Conservation (phyloP, 1,140 invertebrate genomes). For the Melipona quadrifasciata region DNA sequence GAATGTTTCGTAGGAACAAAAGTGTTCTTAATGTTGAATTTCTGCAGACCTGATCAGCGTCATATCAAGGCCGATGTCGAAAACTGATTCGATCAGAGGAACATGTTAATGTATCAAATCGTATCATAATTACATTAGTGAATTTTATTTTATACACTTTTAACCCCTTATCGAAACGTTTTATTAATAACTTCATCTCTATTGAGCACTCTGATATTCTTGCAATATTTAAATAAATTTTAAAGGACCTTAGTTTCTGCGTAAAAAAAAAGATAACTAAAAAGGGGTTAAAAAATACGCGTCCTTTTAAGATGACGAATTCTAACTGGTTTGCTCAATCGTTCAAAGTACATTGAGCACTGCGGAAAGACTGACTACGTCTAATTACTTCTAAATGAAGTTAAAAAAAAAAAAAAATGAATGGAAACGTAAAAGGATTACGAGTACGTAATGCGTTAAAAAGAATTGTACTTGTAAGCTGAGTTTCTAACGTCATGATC, state of each 20-base stretch:
- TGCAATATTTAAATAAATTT: not conserved
- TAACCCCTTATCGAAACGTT: conserved; percentile 15
- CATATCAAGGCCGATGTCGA: too few species aligned
- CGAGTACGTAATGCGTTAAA: conserved; percentile 37
- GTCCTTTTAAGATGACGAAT: conserved; percentile 44
- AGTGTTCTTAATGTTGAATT: not conserved
- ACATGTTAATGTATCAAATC: not conserved
- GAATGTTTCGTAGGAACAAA: conserved; percentile 27
- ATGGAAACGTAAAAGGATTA: not conserved
- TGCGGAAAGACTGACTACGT: conserved; percentile 64
- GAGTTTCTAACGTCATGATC: conserved; percentile 54
- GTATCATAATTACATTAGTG: conserved; percentile 23
- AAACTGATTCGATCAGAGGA: not conserved
- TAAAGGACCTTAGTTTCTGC: not conserved
- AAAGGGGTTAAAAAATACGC: conserved; percentile 22
- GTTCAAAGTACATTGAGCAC: conserved; percentile 31
- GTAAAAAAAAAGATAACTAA: not conserved
- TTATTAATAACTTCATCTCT: not conserved
- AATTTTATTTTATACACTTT: conserved; percentile 40
- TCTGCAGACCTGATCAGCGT: not conserved
- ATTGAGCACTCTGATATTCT: not conserved
- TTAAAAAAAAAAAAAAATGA: conserved; percentile 21
- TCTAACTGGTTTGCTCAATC: conserved; percentile 52
- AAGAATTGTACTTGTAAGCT: conserved; percentile 56
- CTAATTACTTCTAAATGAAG: conserved; percentile 53